These are phyloP conservation scores for Tetraneura akinire DNA, from an alignment of 1,140 invertebrate species.

Conservation along the genomic window DNA sequence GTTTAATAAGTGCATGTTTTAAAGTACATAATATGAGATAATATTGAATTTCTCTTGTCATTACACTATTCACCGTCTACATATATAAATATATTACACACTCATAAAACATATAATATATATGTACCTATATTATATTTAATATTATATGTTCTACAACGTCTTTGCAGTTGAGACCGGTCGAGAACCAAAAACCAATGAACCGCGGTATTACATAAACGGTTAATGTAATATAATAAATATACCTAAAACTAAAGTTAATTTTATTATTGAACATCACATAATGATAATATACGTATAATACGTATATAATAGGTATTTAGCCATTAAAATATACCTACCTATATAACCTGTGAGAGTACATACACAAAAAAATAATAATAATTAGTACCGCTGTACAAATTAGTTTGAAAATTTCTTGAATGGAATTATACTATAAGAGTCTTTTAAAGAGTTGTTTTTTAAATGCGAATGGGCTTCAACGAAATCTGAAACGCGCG, in stretches of 20 bases:
- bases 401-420: slow-evolving; percentile 34
- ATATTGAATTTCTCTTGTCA: slow-evolving; percentile 1
- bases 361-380: neutral
- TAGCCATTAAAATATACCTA: no score
- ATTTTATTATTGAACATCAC: no score
- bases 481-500: no score
- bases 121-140: no score
- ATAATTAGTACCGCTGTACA: slow-evolving; percentile 32
- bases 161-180: slow-evolving; percentile 34
- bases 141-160: neutral
- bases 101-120: no score
- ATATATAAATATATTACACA: neutral
- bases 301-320: no score
- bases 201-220: neutral
- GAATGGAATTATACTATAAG: neutral
- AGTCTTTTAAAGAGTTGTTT: no score
- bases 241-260: no score
- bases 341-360: neutral
- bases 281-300: no score
- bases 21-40: neutral
- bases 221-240: neutral
- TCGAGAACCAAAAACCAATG: neutral
- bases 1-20: neutral
- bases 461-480: no score
- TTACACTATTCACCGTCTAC: neutral